Evolutionary conservation across 2,888 invertebrate species (phyloP).

Genomic region (Patella caerulea): DNA sequence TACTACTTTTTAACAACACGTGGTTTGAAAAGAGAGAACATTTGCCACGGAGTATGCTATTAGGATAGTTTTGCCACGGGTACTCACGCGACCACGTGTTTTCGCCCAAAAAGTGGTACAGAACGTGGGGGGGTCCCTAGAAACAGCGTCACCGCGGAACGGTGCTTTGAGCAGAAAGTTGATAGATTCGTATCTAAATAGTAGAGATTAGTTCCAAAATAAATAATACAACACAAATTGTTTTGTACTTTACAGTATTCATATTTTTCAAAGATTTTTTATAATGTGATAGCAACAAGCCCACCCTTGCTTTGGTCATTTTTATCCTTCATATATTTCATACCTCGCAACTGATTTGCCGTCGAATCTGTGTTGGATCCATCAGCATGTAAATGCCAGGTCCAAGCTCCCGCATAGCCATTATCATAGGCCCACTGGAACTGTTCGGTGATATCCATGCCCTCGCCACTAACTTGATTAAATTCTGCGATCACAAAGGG

Average conservation of each 20-base stretch:
- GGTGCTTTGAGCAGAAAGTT: no score
- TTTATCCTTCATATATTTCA: conserved; percentile 21
- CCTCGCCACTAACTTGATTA: conserved; percentile 27
- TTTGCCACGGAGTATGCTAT: no score
- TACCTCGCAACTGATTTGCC: conserved; percentile 28
- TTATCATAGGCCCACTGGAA: conserved; percentile 31
- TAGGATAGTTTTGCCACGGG: no score
- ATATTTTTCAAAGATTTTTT: not conserved
- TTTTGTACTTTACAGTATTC: not conserved
- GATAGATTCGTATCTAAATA: no score
- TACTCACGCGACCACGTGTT: no score
- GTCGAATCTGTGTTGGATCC: conserved; percentile 34
- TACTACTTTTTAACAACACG: no score
- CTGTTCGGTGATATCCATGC: conserved; percentile 28
- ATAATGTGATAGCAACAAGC: not conserved
- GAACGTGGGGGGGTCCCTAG: no score
- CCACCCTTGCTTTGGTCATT: conserved; percentile 18
- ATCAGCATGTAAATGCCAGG: conserved; percentile 37
- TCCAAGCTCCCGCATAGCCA: conserved; percentile 37
- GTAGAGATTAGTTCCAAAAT: no score
- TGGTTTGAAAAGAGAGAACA: no score
- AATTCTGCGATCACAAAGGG: conserved; percentile 38
- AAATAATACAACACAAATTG: not conserved
- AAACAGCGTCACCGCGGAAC: no score
- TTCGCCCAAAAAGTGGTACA: no score